phyloP scores from a whole-genome alignment of 2,888 invertebrate genomes.

The Biston stratarius region DNA sequence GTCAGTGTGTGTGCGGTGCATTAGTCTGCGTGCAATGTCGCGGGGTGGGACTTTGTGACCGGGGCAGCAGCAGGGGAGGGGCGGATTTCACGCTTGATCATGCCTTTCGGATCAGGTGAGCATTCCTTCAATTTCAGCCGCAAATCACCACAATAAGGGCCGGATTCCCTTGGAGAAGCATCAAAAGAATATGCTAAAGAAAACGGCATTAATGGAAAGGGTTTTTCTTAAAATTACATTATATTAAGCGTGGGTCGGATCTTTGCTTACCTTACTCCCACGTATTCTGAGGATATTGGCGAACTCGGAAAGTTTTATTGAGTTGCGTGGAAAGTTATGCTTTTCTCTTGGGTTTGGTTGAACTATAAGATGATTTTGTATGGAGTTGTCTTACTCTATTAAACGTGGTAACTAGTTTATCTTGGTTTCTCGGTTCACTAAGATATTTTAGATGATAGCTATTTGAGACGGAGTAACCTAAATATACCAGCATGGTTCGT shows the following conservation, averaged over 20 bases:
- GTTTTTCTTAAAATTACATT: constrained; percentile 45
- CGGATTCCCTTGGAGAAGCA: constrained; percentile 35
- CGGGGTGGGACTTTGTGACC: constrained; percentile 73
- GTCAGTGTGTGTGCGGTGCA: constrained; percentile 70
- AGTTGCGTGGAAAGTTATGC: constrained; percentile 28
- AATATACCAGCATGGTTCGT: constrained; percentile 26
- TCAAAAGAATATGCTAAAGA: constrained; percentile 35
- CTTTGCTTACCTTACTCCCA: constrained; percentile 32
- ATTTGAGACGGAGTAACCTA: constrained; percentile 24
- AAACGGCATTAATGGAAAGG: constrained; percentile 41
- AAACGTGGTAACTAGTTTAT: constrained; percentile 21
- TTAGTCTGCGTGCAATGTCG: constrained; percentile 69
- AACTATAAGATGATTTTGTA: constrained; percentile 21
- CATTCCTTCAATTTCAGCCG: constrained; percentile 58
- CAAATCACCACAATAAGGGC: constrained; percentile 40
- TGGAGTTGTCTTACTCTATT: constrained; percentile 13
- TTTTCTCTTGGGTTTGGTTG: constrained; percentile 20
- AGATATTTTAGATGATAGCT: constrained; percentile 13
- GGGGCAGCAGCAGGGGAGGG: constrained; percentile 69
- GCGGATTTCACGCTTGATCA: constrained; percentile 76
- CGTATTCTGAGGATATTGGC: constrained; percentile 30
- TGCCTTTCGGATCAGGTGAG: constrained; percentile 85
- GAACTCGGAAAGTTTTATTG: constrained; percentile 34
- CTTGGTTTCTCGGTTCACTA: constrained; percentile 1
- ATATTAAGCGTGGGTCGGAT: constrained; percentile 34